Conservation (phyloP, 2,888 invertebrate species). For the Dicyrtomina minuta region DNA sequence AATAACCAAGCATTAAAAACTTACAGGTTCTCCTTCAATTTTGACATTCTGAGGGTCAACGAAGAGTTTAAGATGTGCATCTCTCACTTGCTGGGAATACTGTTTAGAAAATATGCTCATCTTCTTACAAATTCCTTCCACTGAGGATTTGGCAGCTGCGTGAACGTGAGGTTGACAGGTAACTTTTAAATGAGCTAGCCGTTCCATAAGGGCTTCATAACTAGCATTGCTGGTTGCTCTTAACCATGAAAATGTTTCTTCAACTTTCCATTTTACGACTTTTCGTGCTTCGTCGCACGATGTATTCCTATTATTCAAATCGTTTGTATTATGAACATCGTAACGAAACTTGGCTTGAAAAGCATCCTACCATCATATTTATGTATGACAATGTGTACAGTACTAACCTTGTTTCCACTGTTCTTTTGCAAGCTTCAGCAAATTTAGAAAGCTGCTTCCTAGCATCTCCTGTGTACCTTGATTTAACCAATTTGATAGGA, state of each 20-base stretch:
- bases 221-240: constrained; percentile 89
- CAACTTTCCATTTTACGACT: constrained; percentile 97
- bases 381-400: no score
- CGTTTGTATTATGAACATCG: no score
- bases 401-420: constrained; percentile 77
- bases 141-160: constrained; percentile 90
- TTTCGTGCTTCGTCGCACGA: constrained; percentile 85
- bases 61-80: constrained; percentile 74
- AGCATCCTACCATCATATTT: no score
- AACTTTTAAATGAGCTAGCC: constrained; percentile 81
- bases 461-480: constrained; percentile 93
- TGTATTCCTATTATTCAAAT: constrained; percentile 72
- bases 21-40: constrained; percentile 59
- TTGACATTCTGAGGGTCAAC: constrained; percentile 46
- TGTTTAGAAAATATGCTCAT: constrained; percentile 90
- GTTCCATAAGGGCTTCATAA: constrained; percentile 87
- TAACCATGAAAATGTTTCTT: constrained; percentile 95
- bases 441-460: constrained; percentile 89
- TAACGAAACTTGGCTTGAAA: no score
- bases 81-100: constrained; percentile 84
- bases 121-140: constrained; percentile 92
- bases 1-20: no score
- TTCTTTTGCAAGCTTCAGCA: constrained; percentile 94
- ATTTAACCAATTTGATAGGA: constrained; percentile 91
- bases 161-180: constrained; percentile 89